phyloP scores from a whole-genome alignment of 2,888 invertebrate species.

The Zeuzera pyrina region DNA sequence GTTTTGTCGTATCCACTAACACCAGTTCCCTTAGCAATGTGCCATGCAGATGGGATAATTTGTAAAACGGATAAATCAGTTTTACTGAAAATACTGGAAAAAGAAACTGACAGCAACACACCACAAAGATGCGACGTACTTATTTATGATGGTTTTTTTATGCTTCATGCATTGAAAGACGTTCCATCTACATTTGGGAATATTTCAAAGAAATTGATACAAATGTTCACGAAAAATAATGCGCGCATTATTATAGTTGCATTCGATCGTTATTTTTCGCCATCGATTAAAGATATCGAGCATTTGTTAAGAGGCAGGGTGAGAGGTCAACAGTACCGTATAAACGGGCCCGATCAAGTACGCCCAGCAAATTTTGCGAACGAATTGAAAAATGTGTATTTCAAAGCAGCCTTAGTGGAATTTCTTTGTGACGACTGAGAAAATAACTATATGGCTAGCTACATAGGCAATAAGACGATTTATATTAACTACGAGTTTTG shows the following conservation, averaged over 20 bases:
- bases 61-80: constrained; percentile 24
- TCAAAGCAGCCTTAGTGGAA: constrained; percentile 15
- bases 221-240: constrained; percentile 2
- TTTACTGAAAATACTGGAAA: constrained; percentile 16
- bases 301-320: constrained; percentile 8
- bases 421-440: constrained; percentile 15
- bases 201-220: constrained; percentile 1
- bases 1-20: constrained; percentile 12
- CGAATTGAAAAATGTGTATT: constrained; percentile 16
- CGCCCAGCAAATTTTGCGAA: constrained; percentile 13
- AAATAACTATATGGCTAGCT: constrained; percentile 8
- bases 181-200: constrained; percentile 1
- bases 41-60: constrained; percentile 22
- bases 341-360: constrained; percentile 14
- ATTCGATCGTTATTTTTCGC: constrained; percentile 17
- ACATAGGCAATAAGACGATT: constrained; percentile 12
- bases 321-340: constrained; percentile 9
- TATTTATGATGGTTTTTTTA: constrained; percentile 1
- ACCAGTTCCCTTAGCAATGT: constrained; percentile 18
- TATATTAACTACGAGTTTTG: constrained; percentile 13
- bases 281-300: constrained; percentile 20
- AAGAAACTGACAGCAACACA: constrained; percentile 1
- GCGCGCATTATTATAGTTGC: constrained; percentile 11
- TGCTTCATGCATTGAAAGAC: neutral
- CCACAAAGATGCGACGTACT: neutral